A percentile compares a stretch with the other conserved stretches of the same genome.
These are phyloP conservation scores for Limnephilus auricula DNA, from an alignment of 2,888 invertebrate genomes.

Conservation along the genomic window DNA sequence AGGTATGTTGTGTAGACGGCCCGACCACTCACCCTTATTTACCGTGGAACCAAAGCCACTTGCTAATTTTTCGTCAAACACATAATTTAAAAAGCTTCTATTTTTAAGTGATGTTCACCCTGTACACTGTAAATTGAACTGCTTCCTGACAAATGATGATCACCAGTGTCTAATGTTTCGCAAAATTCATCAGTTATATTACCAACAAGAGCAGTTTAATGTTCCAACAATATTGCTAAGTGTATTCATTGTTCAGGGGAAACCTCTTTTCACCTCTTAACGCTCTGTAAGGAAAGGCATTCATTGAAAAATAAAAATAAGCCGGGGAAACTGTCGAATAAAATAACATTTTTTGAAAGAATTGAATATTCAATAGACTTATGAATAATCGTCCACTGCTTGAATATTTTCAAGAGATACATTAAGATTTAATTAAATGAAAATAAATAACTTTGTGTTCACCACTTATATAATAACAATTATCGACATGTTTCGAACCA, in stretches of 20 bases:
- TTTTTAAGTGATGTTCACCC: conserved; percentile 11
- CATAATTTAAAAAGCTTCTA: neutral
- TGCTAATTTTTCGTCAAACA: neutral
- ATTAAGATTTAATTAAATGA: neutral
- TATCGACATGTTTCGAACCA: too few relatives aligned
- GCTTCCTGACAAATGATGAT: conserved; percentile 27
- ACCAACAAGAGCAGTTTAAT: conserved; percentile 28
- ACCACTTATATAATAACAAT: too few relatives aligned
- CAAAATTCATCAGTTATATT: conserved; percentile 25
- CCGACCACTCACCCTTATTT: neutral
- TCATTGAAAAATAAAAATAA: neutral
- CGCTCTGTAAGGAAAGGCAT: neutral
- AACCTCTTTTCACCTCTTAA: neutral
- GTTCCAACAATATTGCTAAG: conserved; percentile 36
- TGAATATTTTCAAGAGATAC: neutral
- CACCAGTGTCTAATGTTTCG: neutral
- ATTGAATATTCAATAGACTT: neutral
- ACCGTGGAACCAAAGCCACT: neutral
- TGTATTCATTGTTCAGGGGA: neutral
- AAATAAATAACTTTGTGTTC: too few relatives aligned
- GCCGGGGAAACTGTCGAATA: neutral
- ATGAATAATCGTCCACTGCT: neutral
- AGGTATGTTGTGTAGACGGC: too few relatives aligned
- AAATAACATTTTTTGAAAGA: neutral
- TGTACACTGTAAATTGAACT: neutral